Base-by-base conservation (phyloP, 2,797 vertebrate genomes). In the Enteromius treurensis region DNA sequence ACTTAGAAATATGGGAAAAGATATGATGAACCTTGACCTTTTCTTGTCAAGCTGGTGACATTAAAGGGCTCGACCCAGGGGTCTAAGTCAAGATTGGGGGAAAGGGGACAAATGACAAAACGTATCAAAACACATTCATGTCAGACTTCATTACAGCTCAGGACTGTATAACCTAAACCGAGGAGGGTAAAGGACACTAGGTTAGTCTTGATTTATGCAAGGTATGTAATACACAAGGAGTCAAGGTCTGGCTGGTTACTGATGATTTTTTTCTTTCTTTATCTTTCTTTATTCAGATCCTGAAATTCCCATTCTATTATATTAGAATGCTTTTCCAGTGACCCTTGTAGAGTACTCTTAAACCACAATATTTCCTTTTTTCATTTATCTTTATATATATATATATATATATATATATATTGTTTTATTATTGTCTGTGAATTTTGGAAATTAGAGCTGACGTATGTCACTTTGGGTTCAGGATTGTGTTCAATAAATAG, bases 91-190 rank as follows among this genome's bases (percentile, higher is more conserved):
- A 86, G 88, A 78, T 86, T 40, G 26, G 77, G 76, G 49, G 8
- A 82, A 77, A 82, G 67, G 79, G 81, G 82, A 64, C 62, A 58
- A 70, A 77, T 40, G 79, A 82, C 83, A 84, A 77, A 55, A 58
- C 3, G 13, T 70, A 85, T 84, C 53, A 80, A 78, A 84, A 81
- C 68, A 82, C 47, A 77, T 65, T 82, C 47, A 79, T 77, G 85
- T 88, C 85, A 86, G 37, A 74, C 68, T 77, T 69, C 53, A 80
- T 88, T 69, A 87, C 51, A 64, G 58, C 74, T 81, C 29, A 51
- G 34, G 9, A 1, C 1, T 34, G n/a, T 32, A 53, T n/a, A 3
- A 26, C 65, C 60, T 32, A 69, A 51, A 47, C 65, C 26, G 3
- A 55, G 37, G 17, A 10, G 11, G 26, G 37, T 73, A 45, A 75